phyloP scores from a whole-genome alignment of 2,888 invertebrate genomes.

The Acanthoscelides obtectus region DNA sequence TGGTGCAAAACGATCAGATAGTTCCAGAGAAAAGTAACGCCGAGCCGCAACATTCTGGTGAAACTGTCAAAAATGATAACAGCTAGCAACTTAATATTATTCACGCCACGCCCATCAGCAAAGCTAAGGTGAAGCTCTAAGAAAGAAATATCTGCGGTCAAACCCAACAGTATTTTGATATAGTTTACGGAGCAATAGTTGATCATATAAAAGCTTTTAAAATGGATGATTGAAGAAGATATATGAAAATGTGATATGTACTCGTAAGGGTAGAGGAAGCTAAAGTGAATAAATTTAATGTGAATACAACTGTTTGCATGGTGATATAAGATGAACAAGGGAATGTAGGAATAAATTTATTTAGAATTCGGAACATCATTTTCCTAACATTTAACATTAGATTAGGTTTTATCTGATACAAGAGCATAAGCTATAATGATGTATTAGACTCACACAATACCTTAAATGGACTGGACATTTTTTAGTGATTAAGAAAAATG shows the following conservation, averaged over 20 bases:
- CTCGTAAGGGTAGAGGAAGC: too few relatives aligned
- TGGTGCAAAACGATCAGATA: slow-evolving; percentile 29
- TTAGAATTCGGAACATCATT: too few relatives aligned
- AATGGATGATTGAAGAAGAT: not conserved
- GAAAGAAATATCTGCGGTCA: not conserved
- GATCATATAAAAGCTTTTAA: not conserved
- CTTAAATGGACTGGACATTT: too few relatives aligned
- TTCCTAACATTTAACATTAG: too few relatives aligned
- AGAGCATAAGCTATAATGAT: too few relatives aligned
- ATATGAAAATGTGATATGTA: not conserved
- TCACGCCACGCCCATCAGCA: not conserved
- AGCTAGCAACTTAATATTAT: slow-evolving; percentile 17
- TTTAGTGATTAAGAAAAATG: too few relatives aligned
- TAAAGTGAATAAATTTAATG: too few relatives aligned
- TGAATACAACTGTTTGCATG: not conserved
- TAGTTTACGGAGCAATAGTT: not conserved
- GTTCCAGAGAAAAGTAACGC: not conserved
- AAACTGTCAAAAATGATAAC: slow-evolving; percentile 14
- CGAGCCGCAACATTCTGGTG: slow-evolving; percentile 5
- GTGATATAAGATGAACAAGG: not conserved
- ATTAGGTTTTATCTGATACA: too few relatives aligned
- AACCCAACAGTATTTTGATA: not conserved
- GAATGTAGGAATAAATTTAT: too few relatives aligned
- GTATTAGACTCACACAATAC: too few relatives aligned
- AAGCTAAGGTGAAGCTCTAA: not conserved